A percentile compares a stretch with the other conserved stretches of the same genome.
These are phyloP conservation scores for Microcebus griseorufus DNA, from an alignment of 2,113 vertebrate genomes.

Conservation along the genomic window DNA sequence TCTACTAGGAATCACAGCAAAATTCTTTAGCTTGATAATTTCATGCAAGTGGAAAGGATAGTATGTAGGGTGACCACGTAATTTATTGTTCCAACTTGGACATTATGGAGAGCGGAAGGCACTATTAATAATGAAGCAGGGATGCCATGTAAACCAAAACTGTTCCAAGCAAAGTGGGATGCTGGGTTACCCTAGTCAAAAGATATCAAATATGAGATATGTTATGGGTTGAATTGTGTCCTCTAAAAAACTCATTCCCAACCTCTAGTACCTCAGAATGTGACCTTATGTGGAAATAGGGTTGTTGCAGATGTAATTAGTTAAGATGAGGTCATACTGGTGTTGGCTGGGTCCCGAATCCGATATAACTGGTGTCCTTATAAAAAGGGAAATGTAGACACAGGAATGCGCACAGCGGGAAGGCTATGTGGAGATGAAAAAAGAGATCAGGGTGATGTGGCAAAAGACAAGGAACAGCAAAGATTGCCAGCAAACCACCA, in stretches of 20 bases:
- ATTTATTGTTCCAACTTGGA: background rate
- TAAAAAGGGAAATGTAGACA: background rate
- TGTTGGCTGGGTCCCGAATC: background rate
- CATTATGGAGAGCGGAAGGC: background rate
- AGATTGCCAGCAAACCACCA: background rate
- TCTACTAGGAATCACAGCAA: background rate
- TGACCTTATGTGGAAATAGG: background rate
- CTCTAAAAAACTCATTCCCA: background rate
- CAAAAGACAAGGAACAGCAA: background rate
- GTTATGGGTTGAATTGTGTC: background rate
- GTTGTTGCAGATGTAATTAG: background rate
- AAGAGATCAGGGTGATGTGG: background rate
- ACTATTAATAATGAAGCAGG: background rate
- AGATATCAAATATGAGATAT: background rate
- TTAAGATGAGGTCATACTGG: background rate
- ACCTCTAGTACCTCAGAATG: background rate
- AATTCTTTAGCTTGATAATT: slow-evolving; percentile 37
- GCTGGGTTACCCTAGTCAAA: background rate
- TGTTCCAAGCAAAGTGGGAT: background rate
- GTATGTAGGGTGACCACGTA: background rate
- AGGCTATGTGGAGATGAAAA: background rate
- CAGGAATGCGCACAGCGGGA: background rate
- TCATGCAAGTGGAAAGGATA: background rate
- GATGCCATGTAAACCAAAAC: background rate
- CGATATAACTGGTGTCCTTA: background rate